Evolutionary conservation across 2,888 invertebrate species (phyloP), one percentile per base, ranked within the genome.

Genomic region (Busseola fusca): DNA sequence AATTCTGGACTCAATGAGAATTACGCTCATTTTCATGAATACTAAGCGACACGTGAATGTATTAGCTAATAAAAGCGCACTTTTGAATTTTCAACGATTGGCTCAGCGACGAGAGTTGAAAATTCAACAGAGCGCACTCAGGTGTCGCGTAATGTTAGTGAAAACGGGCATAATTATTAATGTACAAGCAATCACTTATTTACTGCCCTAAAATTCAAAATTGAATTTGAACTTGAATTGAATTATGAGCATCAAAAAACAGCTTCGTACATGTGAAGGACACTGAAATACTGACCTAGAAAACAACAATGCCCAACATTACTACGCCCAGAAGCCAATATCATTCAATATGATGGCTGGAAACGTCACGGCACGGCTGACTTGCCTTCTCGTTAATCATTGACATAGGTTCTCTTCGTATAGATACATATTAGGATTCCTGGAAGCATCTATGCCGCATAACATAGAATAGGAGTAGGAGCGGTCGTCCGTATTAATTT

Each of bases 1-100:
- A 88, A 79, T 14, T 66, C 80, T 65, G 64, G n/a, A 70, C 81
- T 87, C 83, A 75, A 68, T 56, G 12, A 66, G n/a, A 58, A n/a
- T 48, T 14, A 42, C 27, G 14, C 21, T 21, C 30, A 30, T 57
- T 62, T 62, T 27, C 42, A 27, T 18, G 40, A 40, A 59, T 7
- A 58, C 42, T 62, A 42, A 21, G 21, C 42, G 42, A 42, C 12
- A 42, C 4, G 27, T 62, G 42, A 42, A 42, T 62, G 2, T 6
- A 59, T 27, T 27, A 21, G 21, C 12, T 30, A 27, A 21, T 18
- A 56, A 27, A 56, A 30, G 10, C 5, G 42, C 42, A 27, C 21
- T 62, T 45, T 21, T 62, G 14, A 21, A 62, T 45, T 42, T 62
- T 27, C 21, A 14, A 45, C 16, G 9, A n/a, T 16, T 4, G 42